A percentile compares a stretch with the other conserved stretches of the same genome.
These are phyloP conservation scores for Cercopithecus mitis DNA, from an alignment of 2,797 vertebrate genomes.

Conservation along the genomic window DNA sequence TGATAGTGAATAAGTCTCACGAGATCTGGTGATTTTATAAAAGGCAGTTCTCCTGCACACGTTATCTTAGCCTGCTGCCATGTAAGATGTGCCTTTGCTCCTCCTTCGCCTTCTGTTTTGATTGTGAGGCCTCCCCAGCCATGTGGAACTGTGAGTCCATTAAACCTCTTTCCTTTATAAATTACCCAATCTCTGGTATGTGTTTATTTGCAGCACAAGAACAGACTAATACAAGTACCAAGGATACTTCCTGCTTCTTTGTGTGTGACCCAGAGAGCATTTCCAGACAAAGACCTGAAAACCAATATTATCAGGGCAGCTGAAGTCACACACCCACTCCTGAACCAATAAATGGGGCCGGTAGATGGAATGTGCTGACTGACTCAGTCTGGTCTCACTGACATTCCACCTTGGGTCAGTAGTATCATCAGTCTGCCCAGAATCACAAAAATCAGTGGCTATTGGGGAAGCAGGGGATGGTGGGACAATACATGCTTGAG, in stretches of 20 bases:
- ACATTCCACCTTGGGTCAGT: not conserved
- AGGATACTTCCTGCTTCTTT: not conserved
- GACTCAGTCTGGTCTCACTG: not conserved
- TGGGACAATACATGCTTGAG: accelerated
- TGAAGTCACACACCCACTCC: not conserved
- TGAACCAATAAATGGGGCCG: not conserved
- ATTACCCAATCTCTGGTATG: not conserved
- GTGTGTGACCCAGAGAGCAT: not conserved
- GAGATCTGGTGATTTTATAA: not conserved
- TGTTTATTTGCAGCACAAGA: not conserved
- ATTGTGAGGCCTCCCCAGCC: not conserved
- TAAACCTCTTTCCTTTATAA: not conserved
- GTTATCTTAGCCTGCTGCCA: not conserved
- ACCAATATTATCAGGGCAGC: not conserved
- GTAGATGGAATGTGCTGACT: not conserved
- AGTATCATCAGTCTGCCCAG: not conserved
- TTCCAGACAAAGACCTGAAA: not conserved
- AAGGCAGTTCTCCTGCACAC: not conserved
- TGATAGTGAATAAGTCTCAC: not conserved
- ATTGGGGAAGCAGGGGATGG: not conserved
- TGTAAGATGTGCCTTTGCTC: not conserved
- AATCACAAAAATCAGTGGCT: not conserved
- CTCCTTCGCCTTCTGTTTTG: not conserved
- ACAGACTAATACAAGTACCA: not conserved
- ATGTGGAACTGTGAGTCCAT: not conserved